phyloP scores from a whole-genome alignment of 2,797 vertebrate genomes.

The Helostoma temminkii region DNA sequence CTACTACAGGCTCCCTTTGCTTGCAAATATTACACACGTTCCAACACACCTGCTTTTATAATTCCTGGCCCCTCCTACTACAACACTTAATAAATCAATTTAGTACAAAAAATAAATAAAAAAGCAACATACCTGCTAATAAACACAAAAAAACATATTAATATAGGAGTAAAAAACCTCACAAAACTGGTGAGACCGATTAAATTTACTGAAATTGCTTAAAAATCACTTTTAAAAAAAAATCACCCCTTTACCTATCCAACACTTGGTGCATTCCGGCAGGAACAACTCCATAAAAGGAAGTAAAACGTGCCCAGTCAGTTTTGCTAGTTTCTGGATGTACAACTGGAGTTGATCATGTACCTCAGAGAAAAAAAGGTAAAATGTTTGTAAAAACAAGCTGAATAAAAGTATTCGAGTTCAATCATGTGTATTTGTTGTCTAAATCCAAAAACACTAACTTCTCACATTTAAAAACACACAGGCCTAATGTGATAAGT shows the following conservation, averaged over 20 bases:
- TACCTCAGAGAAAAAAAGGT: background rate
- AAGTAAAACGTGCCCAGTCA: accelerated
- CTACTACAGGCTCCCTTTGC: background rate
- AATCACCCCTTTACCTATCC: background rate
- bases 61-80: background rate
- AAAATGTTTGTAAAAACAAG: background rate
- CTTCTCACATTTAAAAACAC: background rate
- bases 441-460: background rate
- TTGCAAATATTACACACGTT: accelerated
- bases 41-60: background rate
- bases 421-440: background rate
- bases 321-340: background rate
- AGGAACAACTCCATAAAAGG: background rate
- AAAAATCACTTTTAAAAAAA: background rate
- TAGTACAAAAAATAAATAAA: background rate
- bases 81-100: background rate
- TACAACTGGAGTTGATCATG: background rate
- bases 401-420: background rate
- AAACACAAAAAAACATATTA: too few species aligned
- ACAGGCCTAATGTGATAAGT: background rate
- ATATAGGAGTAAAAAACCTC: background rate
- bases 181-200: background rate
- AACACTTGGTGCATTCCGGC: background rate
- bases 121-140: background rate
- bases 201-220: background rate